Conservation (phyloP, 2,888 invertebrate species). For the Ochropleura plecta region DNA sequence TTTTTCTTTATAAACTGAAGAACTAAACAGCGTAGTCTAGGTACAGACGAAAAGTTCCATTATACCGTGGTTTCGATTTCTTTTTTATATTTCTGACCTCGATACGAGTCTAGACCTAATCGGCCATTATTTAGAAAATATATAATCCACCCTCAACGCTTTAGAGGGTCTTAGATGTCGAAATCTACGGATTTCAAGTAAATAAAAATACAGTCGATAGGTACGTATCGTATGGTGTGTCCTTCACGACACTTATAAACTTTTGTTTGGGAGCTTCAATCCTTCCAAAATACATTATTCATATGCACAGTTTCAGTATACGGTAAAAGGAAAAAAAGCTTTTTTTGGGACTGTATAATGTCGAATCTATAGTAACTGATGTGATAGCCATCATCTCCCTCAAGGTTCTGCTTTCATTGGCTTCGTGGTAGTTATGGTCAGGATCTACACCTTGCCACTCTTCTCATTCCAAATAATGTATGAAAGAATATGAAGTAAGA, state of each 20-base stretch:
- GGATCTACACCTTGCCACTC: too few species aligned
- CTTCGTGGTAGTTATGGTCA: too few species aligned
- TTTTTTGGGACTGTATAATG: constrained; percentile 27
- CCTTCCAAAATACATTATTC: constrained; percentile 63
- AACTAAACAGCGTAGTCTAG: constrained; percentile 26
- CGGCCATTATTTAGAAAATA: background rate
- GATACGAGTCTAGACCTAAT: constrained; percentile 24
- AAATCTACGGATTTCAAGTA: background rate
- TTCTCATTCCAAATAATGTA: too few species aligned
- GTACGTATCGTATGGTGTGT: constrained; percentile 14
- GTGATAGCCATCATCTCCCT: background rate
- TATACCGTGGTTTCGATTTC: constrained; percentile 12
- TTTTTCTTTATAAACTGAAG: constrained; percentile 47
- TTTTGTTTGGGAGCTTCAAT: constrained; percentile 54
- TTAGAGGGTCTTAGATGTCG: background rate
- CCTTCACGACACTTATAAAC: constrained; percentile 45
- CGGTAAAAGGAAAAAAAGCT: constrained; percentile 31
- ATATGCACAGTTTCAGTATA: constrained; percentile 50
- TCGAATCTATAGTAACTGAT: constrained; percentile 22
- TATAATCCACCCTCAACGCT: background rate
- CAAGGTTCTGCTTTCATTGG: too few species aligned
- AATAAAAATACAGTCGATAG: constrained; percentile 11
- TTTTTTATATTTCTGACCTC: constrained; percentile 35
- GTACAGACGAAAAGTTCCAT: constrained; percentile 8
- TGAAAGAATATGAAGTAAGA: too few species aligned